Evolutionary conservation across 2,113 vertebrate genomes (phyloP), one percentile per base, ranked within the genome.

Genomic region (Cisticola juncidis): DNA sequence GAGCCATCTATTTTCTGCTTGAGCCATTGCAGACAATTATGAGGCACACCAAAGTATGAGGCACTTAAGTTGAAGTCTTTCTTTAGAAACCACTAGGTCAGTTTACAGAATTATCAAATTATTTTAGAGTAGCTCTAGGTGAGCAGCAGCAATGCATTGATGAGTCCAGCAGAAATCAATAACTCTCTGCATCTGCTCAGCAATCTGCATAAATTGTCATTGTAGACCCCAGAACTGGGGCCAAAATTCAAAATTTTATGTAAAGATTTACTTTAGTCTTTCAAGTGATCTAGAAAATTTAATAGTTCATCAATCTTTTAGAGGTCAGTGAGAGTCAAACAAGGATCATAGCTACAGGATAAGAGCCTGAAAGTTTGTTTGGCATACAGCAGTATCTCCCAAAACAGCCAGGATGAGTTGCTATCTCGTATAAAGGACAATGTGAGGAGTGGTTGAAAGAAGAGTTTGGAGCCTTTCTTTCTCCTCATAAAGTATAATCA

Each of bases 1-100:
- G 71, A 94, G 64, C 92, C 86, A 90, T 88, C 60, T 73, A 29
- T 90, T 90, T 86, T 65, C 35, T 92, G 23, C 54, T 88, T 83
- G 51, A 80, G 50, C 42, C 58, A 31, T 86, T 51, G 78, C 64
- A 90, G 76, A 57, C 38, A 81, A 58, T 57, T 88, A 51, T 12
- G n/a, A n/a, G n/a, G n/a, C n/a, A n/a, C n/a, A n/a, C n/a, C n/a
- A n/a, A 58, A 85, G 36, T 47, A 82, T 83, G 26, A 93, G 29
- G 12, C 38, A 58, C 54, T 90, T 53, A 80, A 77, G 47, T 57
- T 6, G 73, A 93, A 80, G 44, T 58, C 76, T 79, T 57, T 65
- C 4, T 90, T n/a, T 12, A 58, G 56, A 88, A 73, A 73, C 7
- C 11, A 51, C 44, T 73, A 38, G 33, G 68, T 70, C 72, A 54